Evolutionary conservation across 1,140 invertebrate genomes (phyloP).

Genomic region (Palaemon carinicauda): DNA sequence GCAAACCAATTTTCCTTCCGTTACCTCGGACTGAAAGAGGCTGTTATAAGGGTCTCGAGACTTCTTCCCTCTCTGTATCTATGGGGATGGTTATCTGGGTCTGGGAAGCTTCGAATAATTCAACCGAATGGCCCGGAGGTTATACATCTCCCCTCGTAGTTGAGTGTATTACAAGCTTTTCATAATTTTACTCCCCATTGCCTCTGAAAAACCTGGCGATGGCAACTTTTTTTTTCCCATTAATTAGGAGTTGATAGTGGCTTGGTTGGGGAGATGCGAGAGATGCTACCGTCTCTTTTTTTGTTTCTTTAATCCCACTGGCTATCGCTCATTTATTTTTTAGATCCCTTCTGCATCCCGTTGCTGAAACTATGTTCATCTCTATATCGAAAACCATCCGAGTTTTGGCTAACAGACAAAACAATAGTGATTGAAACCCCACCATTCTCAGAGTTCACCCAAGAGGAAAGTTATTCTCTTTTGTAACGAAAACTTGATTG

Average conservation of each 20-base stretch:
- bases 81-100: too few relatives aligned
- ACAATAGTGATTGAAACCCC: background rate
- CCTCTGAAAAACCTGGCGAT: conserved; percentile 22
- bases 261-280: background rate
- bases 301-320: too few relatives aligned
- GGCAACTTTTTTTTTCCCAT: conserved; percentile 24
- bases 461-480: background rate
- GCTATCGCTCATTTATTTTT: too few relatives aligned
- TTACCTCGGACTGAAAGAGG: too few relatives aligned
- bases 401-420: background rate
- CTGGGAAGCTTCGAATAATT: background rate
- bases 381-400: background rate
- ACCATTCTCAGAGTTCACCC: too few relatives aligned
- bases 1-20: too few relatives aligned
- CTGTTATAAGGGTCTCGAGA: too few relatives aligned
- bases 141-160: background rate
- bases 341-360: too few relatives aligned
- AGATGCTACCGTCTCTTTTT: background rate
- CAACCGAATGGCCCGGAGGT: background rate
- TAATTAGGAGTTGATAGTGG: conserved; percentile 41
- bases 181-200: conserved; percentile 18
- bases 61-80: too few relatives aligned
- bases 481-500: background rate
- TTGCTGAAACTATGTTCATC: too few relatives aligned
- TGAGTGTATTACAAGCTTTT: background rate